phyloP scores from a whole-genome alignment of 2,797 vertebrate species.

The Acipenser ruthenus region DNA sequence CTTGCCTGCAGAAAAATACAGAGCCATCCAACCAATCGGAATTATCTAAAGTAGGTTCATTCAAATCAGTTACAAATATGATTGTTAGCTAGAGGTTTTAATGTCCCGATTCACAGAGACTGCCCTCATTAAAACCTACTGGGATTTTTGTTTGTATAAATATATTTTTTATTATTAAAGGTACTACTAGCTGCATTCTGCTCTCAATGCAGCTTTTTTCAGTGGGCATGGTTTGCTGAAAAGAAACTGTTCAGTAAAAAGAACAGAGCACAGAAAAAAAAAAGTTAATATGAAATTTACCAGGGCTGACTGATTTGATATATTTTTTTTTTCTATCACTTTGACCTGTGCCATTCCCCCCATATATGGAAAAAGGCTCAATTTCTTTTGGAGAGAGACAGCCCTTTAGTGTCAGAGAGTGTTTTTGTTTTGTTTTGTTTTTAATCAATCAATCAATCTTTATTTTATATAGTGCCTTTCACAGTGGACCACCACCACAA shows the following conservation, averaged over 20 bases:
- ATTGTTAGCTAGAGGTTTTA: neutral
- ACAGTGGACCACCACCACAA: too few relatives aligned
- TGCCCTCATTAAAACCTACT: slow-evolving; percentile 1
- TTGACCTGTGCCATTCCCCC: too few relatives aligned
- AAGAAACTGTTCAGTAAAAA: neutral
- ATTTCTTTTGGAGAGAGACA: too few relatives aligned
- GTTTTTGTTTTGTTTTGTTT: too few relatives aligned
- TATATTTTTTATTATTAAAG: neutral
- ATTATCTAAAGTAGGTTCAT: neutral
- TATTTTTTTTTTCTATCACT: too few relatives aligned
- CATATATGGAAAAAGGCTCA: too few relatives aligned
- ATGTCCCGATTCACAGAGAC: neutral
- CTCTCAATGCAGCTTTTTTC: neutral
- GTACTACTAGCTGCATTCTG: neutral
- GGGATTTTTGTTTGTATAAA: neutral
- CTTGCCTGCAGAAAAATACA: neutral
- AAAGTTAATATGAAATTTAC: too few relatives aligned
- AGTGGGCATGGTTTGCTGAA: neutral
- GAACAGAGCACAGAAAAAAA: too few relatives aligned
- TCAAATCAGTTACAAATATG: neutral
- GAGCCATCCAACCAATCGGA: neutral
- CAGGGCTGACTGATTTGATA: too few relatives aligned
- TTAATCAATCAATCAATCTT: too few relatives aligned
- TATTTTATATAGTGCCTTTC: too few relatives aligned
- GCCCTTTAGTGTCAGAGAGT: too few relatives aligned